Conservation (phyloP, 1,140 invertebrate species). For the Chymomyza costata region DNA sequence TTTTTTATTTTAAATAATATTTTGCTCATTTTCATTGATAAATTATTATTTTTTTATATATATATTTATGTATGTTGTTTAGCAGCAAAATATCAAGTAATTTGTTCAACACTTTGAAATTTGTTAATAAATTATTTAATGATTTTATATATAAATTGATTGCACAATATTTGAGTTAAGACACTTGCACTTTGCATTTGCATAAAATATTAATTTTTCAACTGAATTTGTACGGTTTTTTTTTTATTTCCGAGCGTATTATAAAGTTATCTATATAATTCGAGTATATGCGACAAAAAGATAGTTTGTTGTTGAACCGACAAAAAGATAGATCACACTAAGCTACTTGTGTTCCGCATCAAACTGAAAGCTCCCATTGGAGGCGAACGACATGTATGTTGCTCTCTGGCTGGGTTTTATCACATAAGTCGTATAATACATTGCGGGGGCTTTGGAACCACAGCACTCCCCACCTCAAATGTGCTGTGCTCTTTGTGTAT, state of each 20-base stretch:
- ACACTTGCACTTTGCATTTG: conserved; percentile 50
- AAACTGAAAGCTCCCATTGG: conserved; percentile 11
- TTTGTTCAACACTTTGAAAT: no score
- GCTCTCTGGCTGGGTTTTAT: conserved; percentile 14
- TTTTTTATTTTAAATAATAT: no score
- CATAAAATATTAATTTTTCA: conserved; percentile 45
- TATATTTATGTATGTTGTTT: no score
- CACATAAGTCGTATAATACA: conserved; percentile 24
- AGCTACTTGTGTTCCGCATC: conserved; percentile 24
- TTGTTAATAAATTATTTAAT: conserved; percentile 21
- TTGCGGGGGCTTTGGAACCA: conserved; percentile 19
- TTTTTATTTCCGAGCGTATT: conserved; percentile 24
- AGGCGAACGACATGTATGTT: conserved; percentile 2
- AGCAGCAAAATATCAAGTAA: no score
- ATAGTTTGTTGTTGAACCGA: conserved; percentile 7
- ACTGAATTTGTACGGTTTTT: conserved; percentile 17
- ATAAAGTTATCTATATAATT: conserved; percentile 32
- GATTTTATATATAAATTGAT: conserved; percentile 15
- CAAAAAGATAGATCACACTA: conserved; percentile 18
- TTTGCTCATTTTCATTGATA: no score
- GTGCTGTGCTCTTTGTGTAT: conserved; percentile 4
- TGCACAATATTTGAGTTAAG: conserved; percentile 28
- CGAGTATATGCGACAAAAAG: no score
- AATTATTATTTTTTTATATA: no score
- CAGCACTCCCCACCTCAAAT: conserved; percentile 7